These are phyloP conservation scores for Psilopsiagon aurifrons DNA, from an alignment of 2,113 vertebrate species.

Conservation along the genomic window DNA sequence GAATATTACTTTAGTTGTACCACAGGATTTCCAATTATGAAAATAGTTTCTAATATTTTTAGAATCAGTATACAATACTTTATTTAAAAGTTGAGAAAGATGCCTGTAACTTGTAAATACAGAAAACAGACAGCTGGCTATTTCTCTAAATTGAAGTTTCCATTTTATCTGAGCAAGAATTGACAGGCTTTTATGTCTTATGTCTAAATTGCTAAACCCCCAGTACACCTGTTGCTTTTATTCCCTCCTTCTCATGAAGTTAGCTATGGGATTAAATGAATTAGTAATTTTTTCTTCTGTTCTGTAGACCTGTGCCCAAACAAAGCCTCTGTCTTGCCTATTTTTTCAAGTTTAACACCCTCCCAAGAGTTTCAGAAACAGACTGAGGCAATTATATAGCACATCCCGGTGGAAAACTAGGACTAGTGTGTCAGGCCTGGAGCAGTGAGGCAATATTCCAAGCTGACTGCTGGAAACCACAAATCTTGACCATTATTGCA, in stretches of 20 bases:
- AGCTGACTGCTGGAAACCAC: not conserved
- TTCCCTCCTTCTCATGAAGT: not conserved
- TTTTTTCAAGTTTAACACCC: not conserved
- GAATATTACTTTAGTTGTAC: not conserved
- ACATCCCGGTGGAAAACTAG: conserved; percentile 14
- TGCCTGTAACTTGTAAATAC: not conserved
- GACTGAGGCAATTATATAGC: not conserved
- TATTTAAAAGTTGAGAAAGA: not conserved
- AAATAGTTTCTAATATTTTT: not conserved
- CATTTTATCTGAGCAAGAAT: not conserved
- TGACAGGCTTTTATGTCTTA: not conserved
- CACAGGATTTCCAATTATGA: not conserved
- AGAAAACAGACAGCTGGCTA: not conserved
- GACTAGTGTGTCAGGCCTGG: not conserved
- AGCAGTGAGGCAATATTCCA: not conserved
- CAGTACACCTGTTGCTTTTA: not conserved
- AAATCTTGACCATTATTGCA: conserved; percentile 21
- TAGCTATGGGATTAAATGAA: not conserved
- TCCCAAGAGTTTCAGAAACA: not conserved
- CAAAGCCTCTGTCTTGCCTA: not conserved
- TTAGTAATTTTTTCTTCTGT: not conserved
- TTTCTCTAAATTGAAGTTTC: not conserved
- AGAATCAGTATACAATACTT: not conserved
- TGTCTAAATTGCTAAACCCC: not conserved
- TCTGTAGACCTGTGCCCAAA: not conserved